Percentiles rank a stretch among this genome's conserved stretches.
Evolutionary conservation across 2,797 vertebrate species (phyloP).

Genomic region (Mergus octosetaceus): DNA sequence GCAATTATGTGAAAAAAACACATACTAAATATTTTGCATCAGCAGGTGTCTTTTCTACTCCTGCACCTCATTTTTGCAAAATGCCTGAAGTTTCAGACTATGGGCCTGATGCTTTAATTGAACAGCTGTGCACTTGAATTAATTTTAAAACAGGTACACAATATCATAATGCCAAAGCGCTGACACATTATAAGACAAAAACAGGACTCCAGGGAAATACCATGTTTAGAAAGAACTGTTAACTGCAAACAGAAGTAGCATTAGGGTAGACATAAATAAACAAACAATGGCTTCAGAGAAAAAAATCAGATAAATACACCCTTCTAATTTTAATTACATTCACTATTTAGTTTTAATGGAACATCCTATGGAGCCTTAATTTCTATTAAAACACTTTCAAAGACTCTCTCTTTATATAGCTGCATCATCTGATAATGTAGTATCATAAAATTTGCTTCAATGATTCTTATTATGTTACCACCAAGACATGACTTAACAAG

Average conservation of each 20-base stretch:
- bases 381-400: conserved; percentile 37
- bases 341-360: conserved; percentile 66
- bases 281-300: conserved; percentile 75
- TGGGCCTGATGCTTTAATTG: conserved; percentile 57
- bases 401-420: not conserved
- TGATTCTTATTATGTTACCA: conserved; percentile 64
- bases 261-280: not conserved
- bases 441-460: conserved; percentile 50
- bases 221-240: conserved; percentile 35
- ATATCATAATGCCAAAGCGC: conserved; percentile 54
- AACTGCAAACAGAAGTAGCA: conserved; percentile 58
- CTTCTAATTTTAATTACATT: conserved; percentile 55
- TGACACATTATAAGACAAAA: conserved; percentile 79
- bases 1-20: not conserved
- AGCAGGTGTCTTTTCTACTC: conserved; percentile 13
- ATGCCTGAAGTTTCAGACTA: not conserved
- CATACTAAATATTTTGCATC: not conserved
- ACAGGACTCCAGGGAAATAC: conserved; percentile 73
- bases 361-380: conserved; percentile 30
- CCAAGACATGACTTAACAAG: conserved; percentile 72
- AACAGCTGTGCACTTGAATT: conserved; percentile 77
- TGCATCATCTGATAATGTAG: conserved; percentile 24
- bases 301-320: conserved; percentile 60
- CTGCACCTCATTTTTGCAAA: not conserved
- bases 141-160: conserved; percentile 67